These are phyloP conservation scores for Aptenodytes forsteri DNA, from an alignment of 2,113 vertebrate genomes.

Conservation along the genomic window DNA sequence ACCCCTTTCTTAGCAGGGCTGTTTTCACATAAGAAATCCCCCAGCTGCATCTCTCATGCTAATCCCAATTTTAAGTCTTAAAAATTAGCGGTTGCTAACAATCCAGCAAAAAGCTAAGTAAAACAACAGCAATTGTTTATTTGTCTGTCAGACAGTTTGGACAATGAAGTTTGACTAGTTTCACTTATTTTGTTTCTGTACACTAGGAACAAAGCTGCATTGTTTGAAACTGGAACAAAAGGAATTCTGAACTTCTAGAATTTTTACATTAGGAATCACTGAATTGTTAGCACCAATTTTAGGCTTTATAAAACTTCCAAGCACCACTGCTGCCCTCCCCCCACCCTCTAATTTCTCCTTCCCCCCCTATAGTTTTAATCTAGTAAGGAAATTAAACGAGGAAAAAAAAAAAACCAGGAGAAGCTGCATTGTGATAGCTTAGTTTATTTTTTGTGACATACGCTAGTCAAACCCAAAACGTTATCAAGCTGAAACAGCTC, in stretches of 20 bases:
- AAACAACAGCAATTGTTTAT: constrained; percentile 16
- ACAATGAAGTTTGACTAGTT: constrained; percentile 46
- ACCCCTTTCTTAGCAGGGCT: background rate
- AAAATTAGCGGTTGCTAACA: background rate
- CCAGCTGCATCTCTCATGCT: background rate
- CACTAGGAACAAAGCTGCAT: constrained; percentile 28
- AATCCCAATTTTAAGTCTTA: background rate
- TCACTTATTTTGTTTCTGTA: constrained; percentile 50
- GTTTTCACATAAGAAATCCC: background rate
- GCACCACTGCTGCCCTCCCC: background rate
- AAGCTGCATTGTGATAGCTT: background rate
- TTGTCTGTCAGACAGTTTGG: background rate
- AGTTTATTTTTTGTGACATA: background rate
- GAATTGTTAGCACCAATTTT: constrained; percentile 7
- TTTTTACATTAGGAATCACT: constrained; percentile 21
- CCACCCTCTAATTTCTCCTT: no score
- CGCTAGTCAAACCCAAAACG: background rate
- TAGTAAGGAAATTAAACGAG: background rate
- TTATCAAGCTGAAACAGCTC: constrained; percentile 55
- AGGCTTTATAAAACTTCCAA: background rate
- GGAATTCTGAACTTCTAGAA: constrained; percentile 42
- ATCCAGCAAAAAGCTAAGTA: background rate
- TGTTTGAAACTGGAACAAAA: constrained; percentile 39
- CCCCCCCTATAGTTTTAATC: background rate
- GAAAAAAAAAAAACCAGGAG: background rate